phyloP scores from a whole-genome alignment of 2,888 invertebrate species.

The Cordylochernes scorpioides region DNA sequence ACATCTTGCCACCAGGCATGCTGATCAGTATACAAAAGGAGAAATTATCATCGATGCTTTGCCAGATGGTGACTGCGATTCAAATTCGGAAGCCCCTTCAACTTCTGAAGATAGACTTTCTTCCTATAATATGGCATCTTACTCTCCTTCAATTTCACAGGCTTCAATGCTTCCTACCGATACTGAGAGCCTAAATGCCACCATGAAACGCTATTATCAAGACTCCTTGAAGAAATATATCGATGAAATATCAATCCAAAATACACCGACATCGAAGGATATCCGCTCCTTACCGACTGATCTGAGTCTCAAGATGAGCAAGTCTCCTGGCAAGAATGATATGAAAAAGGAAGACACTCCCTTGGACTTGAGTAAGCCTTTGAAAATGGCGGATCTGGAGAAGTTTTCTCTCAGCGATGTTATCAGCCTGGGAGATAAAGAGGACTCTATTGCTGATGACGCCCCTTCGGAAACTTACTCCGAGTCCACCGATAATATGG shows the following conservation, averaged over 20 bases:
- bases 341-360: conserved; percentile 26
- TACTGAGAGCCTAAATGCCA: conserved; percentile 42
- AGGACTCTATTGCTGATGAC: conserved; percentile 10
- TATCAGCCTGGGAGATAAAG: conserved; percentile 5
- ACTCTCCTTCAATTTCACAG: conserved; percentile 1
- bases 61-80: conserved; percentile 36
- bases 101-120: conserved; percentile 5
- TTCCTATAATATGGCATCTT: conserved; percentile 1
- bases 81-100: conserved; percentile 6
- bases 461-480: conserved; percentile 11
- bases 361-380: conserved; percentile 50
- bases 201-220: conserved; percentile 66
- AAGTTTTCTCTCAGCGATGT: conserved; percentile 7
- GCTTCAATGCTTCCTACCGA: background rate
- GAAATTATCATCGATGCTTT: conserved; percentile 77
- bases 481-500: conserved; percentile 11
- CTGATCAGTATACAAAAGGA: conserved; percentile 65
- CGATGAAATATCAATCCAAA: conserved; percentile 29
- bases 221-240: conserved; percentile 71
- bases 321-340: conserved; percentile 3
- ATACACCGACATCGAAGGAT: conserved; percentile 10
- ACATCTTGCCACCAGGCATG: conserved; percentile 72
- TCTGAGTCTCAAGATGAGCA: conserved; percentile 21
- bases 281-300: conserved; percentile 20
- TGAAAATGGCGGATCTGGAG: conserved; percentile 15